Conservation (phyloP, 2,888 invertebrate species). For the Andrena camellia region DNA sequence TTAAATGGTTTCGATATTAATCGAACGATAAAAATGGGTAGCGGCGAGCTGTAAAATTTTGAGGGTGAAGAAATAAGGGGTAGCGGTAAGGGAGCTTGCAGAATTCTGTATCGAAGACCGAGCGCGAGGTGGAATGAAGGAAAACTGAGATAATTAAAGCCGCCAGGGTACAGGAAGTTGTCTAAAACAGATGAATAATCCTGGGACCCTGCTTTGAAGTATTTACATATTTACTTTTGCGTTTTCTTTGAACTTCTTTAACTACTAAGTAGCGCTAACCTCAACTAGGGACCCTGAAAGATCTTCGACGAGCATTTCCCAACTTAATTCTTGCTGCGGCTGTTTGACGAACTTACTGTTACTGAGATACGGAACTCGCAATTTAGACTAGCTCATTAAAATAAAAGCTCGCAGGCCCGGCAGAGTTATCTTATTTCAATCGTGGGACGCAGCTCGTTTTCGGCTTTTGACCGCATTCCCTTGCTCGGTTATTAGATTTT, state of each 20-base stretch:
- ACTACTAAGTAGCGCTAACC: not conserved
- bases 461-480: not conserved
- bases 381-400: constrained; percentile 32
- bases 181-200: not conserved
- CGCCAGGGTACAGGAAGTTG: not conserved
- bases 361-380: not conserved
- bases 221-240: not conserved
- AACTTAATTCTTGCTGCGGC: not conserved
- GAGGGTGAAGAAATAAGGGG: too few relatives aligned
- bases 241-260: not conserved
- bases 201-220: not conserved
- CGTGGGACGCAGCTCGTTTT: not conserved
- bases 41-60: not conserved
- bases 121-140: not conserved
- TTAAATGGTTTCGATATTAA: constrained; percentile 1
- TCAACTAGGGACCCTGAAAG: not conserved
- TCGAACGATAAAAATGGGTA: not conserved
- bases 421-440: constrained; percentile 12
- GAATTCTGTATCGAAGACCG: not conserved
- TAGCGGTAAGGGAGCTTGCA: not conserved
- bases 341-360: not conserved
- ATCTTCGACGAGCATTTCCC: not conserved
- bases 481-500: not conserved
- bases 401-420: constrained; percentile 9
- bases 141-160: constrained; percentile 16